Evolutionary conservation across 2,888 invertebrate species (phyloP).

Genomic region (Lamellibrachia satsuma): DNA sequence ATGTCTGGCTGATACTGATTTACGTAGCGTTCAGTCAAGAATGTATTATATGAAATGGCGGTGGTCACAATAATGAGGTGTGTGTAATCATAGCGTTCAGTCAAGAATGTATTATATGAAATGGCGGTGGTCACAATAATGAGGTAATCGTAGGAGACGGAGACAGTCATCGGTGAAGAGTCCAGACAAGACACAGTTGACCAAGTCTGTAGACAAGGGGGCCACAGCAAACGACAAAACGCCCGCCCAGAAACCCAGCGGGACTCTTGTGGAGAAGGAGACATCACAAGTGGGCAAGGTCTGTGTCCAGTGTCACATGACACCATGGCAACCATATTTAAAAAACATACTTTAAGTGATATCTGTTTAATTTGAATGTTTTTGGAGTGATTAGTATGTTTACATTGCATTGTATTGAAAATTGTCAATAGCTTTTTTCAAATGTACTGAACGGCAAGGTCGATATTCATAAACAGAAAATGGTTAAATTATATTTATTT

Average conservation of each 20-base stretch:
- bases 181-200: conserved; percentile 30
- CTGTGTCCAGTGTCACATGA: neutral
- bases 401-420: too few species aligned
- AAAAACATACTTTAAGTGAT: too few species aligned
- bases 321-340: neutral
- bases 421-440: too few species aligned
- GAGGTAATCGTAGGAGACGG: neutral
- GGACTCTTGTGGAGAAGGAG: conserved; percentile 20
- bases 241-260: neutral
- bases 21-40: too few species aligned
- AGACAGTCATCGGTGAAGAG: neutral
- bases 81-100: neutral
- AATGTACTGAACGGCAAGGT: too few species aligned
- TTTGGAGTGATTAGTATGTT: too few species aligned
- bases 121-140: neutral
- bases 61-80: too few species aligned
- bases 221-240: conserved; percentile 27
- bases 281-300: conserved; percentile 17
- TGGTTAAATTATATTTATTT: too few species aligned
- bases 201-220: conserved; percentile 22
- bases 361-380: too few species aligned
- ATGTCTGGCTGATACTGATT: too few species aligned
- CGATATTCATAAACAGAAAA: too few species aligned
- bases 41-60: too few species aligned
- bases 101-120: neutral